phyloP scores from a whole-genome alignment of 2,888 invertebrate genomes.

The Formica aserva region DNA sequence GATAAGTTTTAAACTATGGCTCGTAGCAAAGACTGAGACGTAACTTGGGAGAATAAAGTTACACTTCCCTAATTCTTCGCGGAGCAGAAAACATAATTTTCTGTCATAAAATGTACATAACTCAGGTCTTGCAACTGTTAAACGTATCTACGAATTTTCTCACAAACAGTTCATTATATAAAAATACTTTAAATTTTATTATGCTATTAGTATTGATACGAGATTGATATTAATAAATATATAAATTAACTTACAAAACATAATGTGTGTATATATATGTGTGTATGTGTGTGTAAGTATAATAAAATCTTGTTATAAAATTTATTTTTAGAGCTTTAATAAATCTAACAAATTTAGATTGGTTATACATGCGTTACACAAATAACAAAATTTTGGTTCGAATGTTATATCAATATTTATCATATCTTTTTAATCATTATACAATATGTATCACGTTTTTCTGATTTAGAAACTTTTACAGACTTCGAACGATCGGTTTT shows the following conservation, averaged over 20 bases:
- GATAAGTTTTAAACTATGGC: conserved; percentile 57
- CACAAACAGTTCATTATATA: background rate
- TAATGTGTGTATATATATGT: background rate
- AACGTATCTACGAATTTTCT: background rate
- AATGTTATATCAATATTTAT: background rate
- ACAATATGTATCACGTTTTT: background rate
- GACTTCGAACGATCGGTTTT: background rate
- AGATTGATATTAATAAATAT: background rate
- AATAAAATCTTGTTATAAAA: background rate
- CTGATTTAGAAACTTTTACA: background rate
- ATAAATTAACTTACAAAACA: background rate
- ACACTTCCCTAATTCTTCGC: conserved; percentile 25
- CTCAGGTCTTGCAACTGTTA: background rate
- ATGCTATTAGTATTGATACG: background rate
- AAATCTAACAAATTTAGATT: background rate
- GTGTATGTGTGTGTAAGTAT: background rate
- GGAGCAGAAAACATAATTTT: background rate
- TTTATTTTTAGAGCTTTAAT: background rate
- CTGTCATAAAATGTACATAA: conserved; percentile 10
- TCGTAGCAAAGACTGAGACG: conserved; percentile 9
- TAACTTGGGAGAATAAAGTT: conserved; percentile 31
- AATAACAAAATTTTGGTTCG: background rate
- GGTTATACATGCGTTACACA: background rate
- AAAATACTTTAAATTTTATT: background rate
- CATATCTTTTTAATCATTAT: background rate